Percentiles rank a stretch among this genome's conserved stretches.
Evolutionary conservation across 2,888 invertebrate genomes (phyloP).

Genomic region (Gerris lacustris): DNA sequence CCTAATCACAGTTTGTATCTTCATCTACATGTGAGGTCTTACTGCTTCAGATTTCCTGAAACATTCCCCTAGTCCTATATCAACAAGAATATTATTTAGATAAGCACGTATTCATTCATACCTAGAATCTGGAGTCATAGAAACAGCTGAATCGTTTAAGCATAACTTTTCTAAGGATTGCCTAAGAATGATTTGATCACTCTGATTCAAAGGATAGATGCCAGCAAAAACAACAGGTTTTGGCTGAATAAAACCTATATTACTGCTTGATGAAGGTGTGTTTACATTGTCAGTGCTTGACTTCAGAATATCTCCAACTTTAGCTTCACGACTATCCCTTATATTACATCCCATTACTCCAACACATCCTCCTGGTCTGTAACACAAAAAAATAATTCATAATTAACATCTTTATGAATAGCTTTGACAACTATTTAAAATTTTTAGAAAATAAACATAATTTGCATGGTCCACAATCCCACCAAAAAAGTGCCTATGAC

Average conservation of each 20-base stretch:
- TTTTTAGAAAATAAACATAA: too few species aligned
- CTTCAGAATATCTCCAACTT: constrained; percentile 63
- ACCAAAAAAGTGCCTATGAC: too few species aligned
- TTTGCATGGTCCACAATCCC: too few species aligned
- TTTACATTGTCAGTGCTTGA: constrained; percentile 42
- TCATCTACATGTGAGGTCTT: too few species aligned
- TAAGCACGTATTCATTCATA: constrained; percentile 34
- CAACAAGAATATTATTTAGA: constrained; percentile 8
- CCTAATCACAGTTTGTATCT: too few species aligned
- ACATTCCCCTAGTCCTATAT: too few species aligned
- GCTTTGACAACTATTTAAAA: too few species aligned
- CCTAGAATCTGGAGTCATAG: constrained; percentile 70
- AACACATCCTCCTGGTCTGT: constrained; percentile 77
- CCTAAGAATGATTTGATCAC: constrained; percentile 59
- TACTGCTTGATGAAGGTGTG: constrained; percentile 38
- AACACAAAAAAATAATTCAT: constrained; percentile 12
- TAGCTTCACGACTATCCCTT: constrained; percentile 56
- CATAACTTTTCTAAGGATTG: constrained; percentile 78
- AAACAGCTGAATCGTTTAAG: constrained; percentile 89
- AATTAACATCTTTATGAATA: too few species aligned
- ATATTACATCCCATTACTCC: constrained; percentile 77
- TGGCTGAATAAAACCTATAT: constrained; percentile 48
- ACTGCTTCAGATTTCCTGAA: too few species aligned
- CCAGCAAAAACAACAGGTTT: constrained; percentile 80
- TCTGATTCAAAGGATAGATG: constrained; percentile 81